Evolutionary conservation across 2,113 vertebrate genomes (phyloP).

Genomic region (Rhinopomastus cyanomelas): DNA sequence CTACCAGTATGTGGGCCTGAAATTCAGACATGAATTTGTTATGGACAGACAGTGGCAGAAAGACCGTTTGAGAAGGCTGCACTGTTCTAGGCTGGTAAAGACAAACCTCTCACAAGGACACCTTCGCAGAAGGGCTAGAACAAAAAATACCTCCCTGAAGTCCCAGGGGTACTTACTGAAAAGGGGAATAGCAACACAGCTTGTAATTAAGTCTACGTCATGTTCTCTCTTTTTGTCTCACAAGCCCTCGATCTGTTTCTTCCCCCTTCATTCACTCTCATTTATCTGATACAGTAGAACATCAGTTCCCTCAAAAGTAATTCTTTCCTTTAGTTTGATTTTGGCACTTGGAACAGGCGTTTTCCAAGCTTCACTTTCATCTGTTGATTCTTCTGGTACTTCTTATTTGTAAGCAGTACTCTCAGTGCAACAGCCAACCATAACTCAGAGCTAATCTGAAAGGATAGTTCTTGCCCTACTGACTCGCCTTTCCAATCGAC

Average conservation of each 20-base stretch:
- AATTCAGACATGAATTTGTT: slow-evolving; percentile 51
- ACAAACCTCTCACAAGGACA: neutral
- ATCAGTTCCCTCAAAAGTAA: slow-evolving; percentile 10
- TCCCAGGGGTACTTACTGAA: slow-evolving; percentile 15
- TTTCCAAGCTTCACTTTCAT: neutral
- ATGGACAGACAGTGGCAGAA: slow-evolving; percentile 27
- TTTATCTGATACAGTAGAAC: slow-evolving; percentile 39
- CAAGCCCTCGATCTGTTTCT: neutral
- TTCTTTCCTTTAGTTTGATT: slow-evolving; percentile 6
- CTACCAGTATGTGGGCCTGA: neutral
- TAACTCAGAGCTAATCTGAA: neutral
- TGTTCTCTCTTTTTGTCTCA: neutral
- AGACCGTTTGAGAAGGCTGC: slow-evolving; percentile 21
- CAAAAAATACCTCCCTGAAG: slow-evolving; percentile 20
- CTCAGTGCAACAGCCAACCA: neutral
- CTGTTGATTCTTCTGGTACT: neutral
- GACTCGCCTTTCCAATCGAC: neutral
- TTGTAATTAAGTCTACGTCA: neutral
- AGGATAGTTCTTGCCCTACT: neutral
- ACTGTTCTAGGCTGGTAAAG: slow-evolving; percentile 15
- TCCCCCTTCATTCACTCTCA: neutral
- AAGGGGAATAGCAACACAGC: neutral
- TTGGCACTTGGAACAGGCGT: slow-evolving; percentile 6
- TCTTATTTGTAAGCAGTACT: neutral
- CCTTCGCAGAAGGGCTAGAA: neutral